phyloP scores from a whole-genome alignment of 2,888 invertebrate genomes.

The Eutolmus rufibarbis region DNA sequence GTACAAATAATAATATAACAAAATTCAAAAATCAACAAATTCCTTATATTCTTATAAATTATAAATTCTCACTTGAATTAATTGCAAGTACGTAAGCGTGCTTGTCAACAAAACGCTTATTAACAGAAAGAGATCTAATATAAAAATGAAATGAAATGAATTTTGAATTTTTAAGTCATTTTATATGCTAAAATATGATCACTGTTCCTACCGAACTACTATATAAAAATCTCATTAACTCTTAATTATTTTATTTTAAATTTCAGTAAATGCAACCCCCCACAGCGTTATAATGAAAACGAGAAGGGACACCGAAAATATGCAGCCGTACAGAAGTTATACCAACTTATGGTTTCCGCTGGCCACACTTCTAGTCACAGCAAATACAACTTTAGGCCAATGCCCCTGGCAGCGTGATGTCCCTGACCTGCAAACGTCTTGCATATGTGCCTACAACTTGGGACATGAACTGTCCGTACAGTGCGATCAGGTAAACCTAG shows the following conservation, averaged over 20 bases:
- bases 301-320: background rate
- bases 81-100: too few species aligned
- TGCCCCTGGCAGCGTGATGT: slow-evolving; percentile 86
- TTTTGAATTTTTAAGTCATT: too few species aligned
- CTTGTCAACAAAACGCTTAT: too few species aligned
- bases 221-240: too few species aligned
- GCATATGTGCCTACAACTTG: slow-evolving; percentile 87
- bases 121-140: too few species aligned
- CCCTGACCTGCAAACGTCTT: slow-evolving; percentile 79
- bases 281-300: slow-evolving; percentile 7
- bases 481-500: slow-evolving; percentile 75
- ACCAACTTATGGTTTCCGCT: slow-evolving; percentile 36
- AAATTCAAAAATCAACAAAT: too few species aligned
- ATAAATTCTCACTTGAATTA: too few species aligned
- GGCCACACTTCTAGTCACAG: slow-evolving; percentile 46
- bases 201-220: too few species aligned
- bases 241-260: background rate
- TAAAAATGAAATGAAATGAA: too few species aligned
- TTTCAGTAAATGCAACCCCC: slow-evolving; percentile 11
- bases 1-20: too few species aligned
- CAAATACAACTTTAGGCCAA: slow-evolving; percentile 65
- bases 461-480: slow-evolving; percentile 87
- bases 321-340: slow-evolving; percentile 38
- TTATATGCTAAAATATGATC: too few species aligned
- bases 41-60: too few species aligned